Evolutionary conservation across 1,140 invertebrate species (phyloP), one percentile per base, ranked within the genome.

Genomic region (Anagrus nilaparvatae): DNA sequence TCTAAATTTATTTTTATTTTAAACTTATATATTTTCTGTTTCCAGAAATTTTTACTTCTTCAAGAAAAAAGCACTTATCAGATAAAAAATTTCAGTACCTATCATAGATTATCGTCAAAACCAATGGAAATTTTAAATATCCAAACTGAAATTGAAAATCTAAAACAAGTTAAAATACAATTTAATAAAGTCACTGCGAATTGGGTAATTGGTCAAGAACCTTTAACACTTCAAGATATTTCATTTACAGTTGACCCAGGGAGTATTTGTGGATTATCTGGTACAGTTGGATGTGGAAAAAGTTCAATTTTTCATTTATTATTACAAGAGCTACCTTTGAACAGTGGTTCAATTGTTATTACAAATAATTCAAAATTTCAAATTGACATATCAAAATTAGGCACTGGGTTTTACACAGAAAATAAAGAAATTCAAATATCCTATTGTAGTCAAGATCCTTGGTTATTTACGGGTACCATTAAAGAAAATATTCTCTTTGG

Each of bases 401-500:
- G n/a, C n/a, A 31, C 4, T 5, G 40, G 49, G 1, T 62, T 55
- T 30, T n/a, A 52, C 4, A 23, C 45, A 29, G 46, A 62, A 27
- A 58, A 59, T 45, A 25, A 46, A 23, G 71, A 73, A 31, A 75
- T 84, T 2, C 70, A 58, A 74, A 78, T 87, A 2, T 76, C 82
- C 0, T 87, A 83, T 55, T 76, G 80, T 2, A 77, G 81, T 51
- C 82, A 86, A 56, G 80, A 85, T 55, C 72, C 82, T 5, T 86
- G 83, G 82, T 69, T 85, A 0, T 86, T 85, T 59, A 76, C 73
- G 0, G 78, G 72, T 27, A 76, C 75, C 0, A 69, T 81, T 0
- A 59, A 77, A 34, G 79, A 89, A 43, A 93, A 92, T 59, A 87
- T 93, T 47, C 58, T 88, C 0, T 89, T 91, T 65, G 87, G 86